Evolutionary conservation across 2,797 vertebrate genomes (phyloP), one percentile per base, ranked within the genome.

Genomic region (Triplophysa yarkandensis): DNA sequence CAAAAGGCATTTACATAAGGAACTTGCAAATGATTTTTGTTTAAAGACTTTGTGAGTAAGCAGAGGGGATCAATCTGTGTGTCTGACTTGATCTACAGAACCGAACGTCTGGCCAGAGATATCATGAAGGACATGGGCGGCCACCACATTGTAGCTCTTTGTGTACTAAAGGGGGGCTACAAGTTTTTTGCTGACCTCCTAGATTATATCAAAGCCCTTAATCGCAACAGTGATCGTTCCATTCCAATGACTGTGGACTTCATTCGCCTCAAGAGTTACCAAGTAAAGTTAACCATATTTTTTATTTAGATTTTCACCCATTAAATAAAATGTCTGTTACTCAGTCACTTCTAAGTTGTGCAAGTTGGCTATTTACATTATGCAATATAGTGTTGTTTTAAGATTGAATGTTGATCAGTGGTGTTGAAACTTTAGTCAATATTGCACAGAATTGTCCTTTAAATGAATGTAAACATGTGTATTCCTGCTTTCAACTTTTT

Each of bases 211-310:
- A 99, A 99, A 91, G 94, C 95, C 60, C 90, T 99, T 85, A 99
- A 99, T 88, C 93, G 96, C 82, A 99, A 99, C 91, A 98, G 95
- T 41, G 97, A 99, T 85, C 94, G 91, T 65, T 98, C 98, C 46
- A 99, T 99, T 86, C 97, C 97, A 11, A 97, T 98, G 97, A 99
- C 98, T 0, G 97, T 99, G 28, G 97, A 99, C 92, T 99, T 99
- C 89, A 99, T 99, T 79, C 94, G 98, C 76, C 90, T 99, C 84
- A 99, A 99, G 92, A 99, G 98, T 91, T 99, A 99, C 73, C 98
- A 92, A 85, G 98, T 99, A 95, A 93, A 90, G 28, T 7, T 6
- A 19, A 23, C 32, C 25, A 63, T 19, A 50, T 36, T 30, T 55
- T 39, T 17, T 39, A 21, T n/a, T 9, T 13, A 10, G 28, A 27